A percentile compares a stretch with the other conserved stretches of the same genome.
Conservation (phyloP, 2,113 vertebrate genomes). For the Sapajus apella region DNA sequence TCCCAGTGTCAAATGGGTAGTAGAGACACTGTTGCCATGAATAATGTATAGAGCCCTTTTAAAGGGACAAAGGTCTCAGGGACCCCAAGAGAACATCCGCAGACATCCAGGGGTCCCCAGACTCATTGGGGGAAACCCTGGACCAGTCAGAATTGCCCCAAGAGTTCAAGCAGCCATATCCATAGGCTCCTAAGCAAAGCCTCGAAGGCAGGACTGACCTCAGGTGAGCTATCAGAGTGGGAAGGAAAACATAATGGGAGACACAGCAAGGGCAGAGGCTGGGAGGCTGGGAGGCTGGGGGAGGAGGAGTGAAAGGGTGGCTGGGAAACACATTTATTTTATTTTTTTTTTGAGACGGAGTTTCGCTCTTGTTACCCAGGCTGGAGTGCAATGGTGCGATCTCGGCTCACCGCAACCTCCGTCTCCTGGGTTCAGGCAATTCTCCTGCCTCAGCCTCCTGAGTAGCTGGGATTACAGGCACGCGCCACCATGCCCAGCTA, state of each 20-base stretch:
- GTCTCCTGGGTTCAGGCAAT: too few relatives aligned
- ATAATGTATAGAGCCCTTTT: not conserved
- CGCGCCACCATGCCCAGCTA: too few relatives aligned
- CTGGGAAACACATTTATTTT: not conserved
- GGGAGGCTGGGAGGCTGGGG: not conserved
- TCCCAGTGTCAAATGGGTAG: not conserved
- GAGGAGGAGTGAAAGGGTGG: not conserved
- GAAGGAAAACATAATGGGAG: not conserved
- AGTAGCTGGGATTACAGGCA: too few relatives aligned
- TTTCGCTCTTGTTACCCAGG: too few relatives aligned
- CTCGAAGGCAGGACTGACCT: not conserved
- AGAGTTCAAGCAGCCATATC: not conserved
- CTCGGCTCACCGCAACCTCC: too few relatives aligned
- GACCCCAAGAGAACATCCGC: not conserved
- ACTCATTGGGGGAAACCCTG: not conserved
- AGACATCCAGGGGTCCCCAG: not conserved
- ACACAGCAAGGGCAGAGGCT: not conserved
- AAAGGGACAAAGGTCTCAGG: not conserved
- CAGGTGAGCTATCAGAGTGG: not conserved
- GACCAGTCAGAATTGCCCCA: not conserved
- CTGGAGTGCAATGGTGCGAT: too few relatives aligned
- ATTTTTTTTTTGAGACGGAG: too few relatives aligned
- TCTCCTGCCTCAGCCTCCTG: too few relatives aligned
- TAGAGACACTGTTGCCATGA: constrained; percentile 1
- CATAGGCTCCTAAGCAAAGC: not conserved